Evolutionary conservation across 2,888 invertebrate genomes (phyloP), one percentile per base, ranked within the genome.

Genomic region (Leptinotarsa haldemani): DNA sequence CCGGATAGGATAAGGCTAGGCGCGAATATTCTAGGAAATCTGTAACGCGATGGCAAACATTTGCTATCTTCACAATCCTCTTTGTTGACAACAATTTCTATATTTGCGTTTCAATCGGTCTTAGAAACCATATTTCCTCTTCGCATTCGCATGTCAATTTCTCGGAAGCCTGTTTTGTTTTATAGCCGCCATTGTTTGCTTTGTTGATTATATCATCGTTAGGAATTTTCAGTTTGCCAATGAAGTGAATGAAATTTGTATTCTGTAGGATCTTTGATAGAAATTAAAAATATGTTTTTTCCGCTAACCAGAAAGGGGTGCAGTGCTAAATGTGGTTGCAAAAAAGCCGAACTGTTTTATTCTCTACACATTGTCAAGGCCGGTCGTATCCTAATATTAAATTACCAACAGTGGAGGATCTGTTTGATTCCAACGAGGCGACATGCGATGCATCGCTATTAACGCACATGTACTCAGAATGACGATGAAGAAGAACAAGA

Each of bases 51-150:
- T 40, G 30, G 61, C 61, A 61, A 61, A 61, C 61, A 61, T 61
- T 61, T 61, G n/a, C 61, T 18, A n/a, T 61, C 61, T 30, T 61
- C 61, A 40, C 61, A 61, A 40, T 61, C 61, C 61, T 61, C 61
- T 61, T 61, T 61, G 61, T 61, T 61, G 61, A 61, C 61, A 25
- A 61, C 61, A 61, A 61, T 61, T 61, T 61, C 61, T 61, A 18
- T 61, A 61, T 61, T 61, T 61, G 61, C 61, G 3, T 61, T 61
- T 61, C 61, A 30, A 61, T 61, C 61, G 61, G 61, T 61, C 61
- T 25, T 40, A 40, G 61, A 40, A 61, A 61, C 30, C 61, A 30
- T 61, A 61, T 61, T 61, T 61, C 61, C 61, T 61, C 61, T 61
- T 61, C 61, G 61, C 61, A 61, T 61, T 61, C 61, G 61, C 40